These are phyloP conservation scores for Lasioglossum albipes DNA, from an alignment of 1,140 invertebrate genomes.

Conservation along the genomic window DNA sequence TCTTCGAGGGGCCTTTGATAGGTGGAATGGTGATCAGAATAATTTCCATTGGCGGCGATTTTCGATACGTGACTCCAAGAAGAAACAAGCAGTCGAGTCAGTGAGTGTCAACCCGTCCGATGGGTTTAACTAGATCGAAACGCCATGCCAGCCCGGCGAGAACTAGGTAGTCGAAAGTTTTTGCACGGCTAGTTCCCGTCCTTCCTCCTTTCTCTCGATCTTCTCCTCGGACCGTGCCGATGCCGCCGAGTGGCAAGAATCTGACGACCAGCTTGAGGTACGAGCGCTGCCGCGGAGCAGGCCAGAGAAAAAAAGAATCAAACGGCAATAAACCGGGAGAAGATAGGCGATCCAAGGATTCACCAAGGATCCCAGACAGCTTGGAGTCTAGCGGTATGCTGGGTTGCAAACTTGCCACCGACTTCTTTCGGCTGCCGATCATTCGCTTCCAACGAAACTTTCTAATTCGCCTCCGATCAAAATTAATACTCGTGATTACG, in stretches of 20 bases:
- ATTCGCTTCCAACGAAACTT: constrained; percentile 37
- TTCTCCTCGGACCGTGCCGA: constrained; percentile 46
- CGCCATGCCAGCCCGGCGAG: constrained; percentile 49
- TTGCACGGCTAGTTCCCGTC: constrained; percentile 54
- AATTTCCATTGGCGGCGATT: neutral
- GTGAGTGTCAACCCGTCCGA: constrained; percentile 13
- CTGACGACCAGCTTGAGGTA: constrained; percentile 57
- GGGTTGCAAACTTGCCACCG: constrained; percentile 37
- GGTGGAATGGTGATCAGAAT: neutral
- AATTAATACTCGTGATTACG: too few relatives aligned
- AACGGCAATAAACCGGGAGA: constrained; percentile 69
- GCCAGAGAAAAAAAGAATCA: constrained; percentile 50
- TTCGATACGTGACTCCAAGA: neutral
- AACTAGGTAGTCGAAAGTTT: constrained; percentile 70
- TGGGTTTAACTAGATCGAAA: constrained; percentile 63
- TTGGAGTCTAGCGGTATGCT: constrained; percentile 76
- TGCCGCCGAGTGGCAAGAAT: constrained; percentile 64
- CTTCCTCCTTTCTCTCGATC: constrained; percentile 39
- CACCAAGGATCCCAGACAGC: constrained; percentile 76
- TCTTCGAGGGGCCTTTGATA: too few relatives aligned
- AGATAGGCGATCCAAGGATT: constrained; percentile 69
- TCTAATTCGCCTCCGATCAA: neutral
- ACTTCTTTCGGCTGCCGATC: constrained; percentile 42
- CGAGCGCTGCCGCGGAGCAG: constrained; percentile 58
- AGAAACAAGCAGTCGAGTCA: neutral